These are phyloP conservation scores for Lepidurus apus DNA, from an alignment of 1,140 invertebrate genomes.

Conservation along the genomic window DNA sequence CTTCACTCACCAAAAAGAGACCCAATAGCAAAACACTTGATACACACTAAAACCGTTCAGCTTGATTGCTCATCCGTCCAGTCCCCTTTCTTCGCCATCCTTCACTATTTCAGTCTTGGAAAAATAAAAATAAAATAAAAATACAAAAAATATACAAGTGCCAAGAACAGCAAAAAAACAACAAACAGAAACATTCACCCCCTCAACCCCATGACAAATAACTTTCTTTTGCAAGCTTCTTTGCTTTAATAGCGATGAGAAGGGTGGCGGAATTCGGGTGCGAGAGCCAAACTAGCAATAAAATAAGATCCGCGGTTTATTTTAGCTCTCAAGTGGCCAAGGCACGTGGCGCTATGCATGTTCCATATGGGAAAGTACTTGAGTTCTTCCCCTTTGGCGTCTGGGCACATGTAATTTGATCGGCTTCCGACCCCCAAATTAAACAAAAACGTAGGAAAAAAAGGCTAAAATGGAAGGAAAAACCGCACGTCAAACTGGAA, in stretches of 20 bases:
- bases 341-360: slow-evolving; percentile 13
- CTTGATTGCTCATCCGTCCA: background rate
- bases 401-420: background rate
- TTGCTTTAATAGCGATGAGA: too few relatives aligned
- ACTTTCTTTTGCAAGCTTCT: too few relatives aligned
- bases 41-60: slow-evolving; percentile 11
- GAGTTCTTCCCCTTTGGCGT: background rate
- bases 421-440: background rate
- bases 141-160: background rate
- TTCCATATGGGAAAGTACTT: slow-evolving; percentile 22
- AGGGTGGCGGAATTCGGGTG: background rate
- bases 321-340: slow-evolving; percentile 14
- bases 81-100: background rate
- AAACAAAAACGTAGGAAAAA: background rate
- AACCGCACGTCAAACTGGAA: background rate
- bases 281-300: background rate
- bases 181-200: too few relatives aligned
- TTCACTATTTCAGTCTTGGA: background rate
- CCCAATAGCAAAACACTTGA: background rate
- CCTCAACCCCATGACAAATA: too few relatives aligned
- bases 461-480: background rate
- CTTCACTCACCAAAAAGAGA: background rate
- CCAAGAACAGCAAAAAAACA: background rate
- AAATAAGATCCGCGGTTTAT: background rate
- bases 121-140: too few relatives aligned